A percentile compares a stretch with the other conserved stretches of the same genome.
These are phyloP conservation scores for Neostethus bicornis DNA, from an alignment of 2,797 vertebrate species.

Conservation along the genomic window DNA sequence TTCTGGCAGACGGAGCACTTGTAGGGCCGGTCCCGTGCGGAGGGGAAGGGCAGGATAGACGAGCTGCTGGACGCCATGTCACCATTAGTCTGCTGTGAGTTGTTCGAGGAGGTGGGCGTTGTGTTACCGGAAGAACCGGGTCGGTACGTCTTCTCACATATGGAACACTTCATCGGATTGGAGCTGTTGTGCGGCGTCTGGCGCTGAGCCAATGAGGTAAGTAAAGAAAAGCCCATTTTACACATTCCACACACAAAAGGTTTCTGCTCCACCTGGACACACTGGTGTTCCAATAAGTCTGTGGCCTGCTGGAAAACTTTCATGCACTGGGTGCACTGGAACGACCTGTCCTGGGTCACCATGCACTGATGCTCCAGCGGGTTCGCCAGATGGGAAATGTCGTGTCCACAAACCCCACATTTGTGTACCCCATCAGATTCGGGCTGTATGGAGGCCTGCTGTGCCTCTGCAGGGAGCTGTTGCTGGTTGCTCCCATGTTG, in stretches of 20 bases:
- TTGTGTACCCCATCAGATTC: constrained; percentile 87
- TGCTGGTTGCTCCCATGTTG: constrained; percentile 52
- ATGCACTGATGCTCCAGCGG: constrained; percentile 97
- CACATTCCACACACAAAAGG: constrained; percentile 97
- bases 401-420: constrained; percentile 92
- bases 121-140: constrained; percentile 79
- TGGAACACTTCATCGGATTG: constrained; percentile 94
- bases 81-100: constrained; percentile 68
- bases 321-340: constrained; percentile 98
- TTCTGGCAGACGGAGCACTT: constrained; percentile 97
- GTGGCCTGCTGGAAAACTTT: constrained; percentile 99
- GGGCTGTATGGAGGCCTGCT: constrained; percentile 78
- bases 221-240: constrained; percentile 98
- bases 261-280: constrained; percentile 97
- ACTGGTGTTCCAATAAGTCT: constrained; percentile 95
- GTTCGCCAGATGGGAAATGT: constrained; percentile 91
- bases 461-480: constrained; percentile 69
- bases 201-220: constrained; percentile 94
- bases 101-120: constrained; percentile 72
- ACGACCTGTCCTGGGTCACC: constrained; percentile 92
- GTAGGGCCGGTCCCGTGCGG: constrained; percentile 89
- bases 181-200: constrained; percentile 91
- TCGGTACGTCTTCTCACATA: constrained; percentile 97
- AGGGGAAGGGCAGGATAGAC: constrained; percentile 74
- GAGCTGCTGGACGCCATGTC: constrained; percentile 75